A percentile compares a stretch with the other conserved stretches of the same genome.
These are phyloP conservation scores for Pristiophorus japonicus DNA, from an alignment of 2,113 vertebrate species.

Conservation along the genomic window DNA sequence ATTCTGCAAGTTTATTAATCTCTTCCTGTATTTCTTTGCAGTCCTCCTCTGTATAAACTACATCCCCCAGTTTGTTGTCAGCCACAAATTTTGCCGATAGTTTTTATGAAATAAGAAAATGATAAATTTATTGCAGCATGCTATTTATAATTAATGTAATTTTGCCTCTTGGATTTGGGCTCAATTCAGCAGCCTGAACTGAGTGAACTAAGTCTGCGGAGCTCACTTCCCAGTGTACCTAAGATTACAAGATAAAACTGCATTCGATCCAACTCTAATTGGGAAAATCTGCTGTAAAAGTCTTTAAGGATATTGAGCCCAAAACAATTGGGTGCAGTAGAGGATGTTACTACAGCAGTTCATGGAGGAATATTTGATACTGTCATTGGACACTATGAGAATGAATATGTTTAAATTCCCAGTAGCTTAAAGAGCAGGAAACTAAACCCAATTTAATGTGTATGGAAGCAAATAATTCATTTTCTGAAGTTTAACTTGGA, in stretches of 20 bases:
- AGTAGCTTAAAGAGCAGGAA: background rate
- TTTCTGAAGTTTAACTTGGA: conserved; percentile 12
- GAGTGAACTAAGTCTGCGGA: background rate
- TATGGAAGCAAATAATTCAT: background rate
- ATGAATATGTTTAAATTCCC: background rate
- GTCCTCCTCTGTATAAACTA: background rate
- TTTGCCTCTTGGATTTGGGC: background rate
- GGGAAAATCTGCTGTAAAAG: background rate
- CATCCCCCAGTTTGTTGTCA: background rate
- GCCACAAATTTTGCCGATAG: background rate
- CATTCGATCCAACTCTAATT: background rate
- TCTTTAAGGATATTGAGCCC: background rate
- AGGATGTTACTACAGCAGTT: background rate
- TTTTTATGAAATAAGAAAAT: background rate
- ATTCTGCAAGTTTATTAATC: background rate
- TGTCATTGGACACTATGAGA: background rate
- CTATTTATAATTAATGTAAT: background rate
- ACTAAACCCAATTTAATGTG: background rate
- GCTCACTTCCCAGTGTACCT: conserved; percentile 1
- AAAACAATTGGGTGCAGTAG: background rate
- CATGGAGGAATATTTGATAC: background rate
- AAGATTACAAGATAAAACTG: conserved; percentile 25
- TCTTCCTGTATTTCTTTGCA: background rate
- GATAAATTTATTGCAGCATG: background rate
- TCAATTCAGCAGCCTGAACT: background rate